Evolutionary conservation across 2,888 invertebrate species (phyloP), one percentile per base, ranked within the genome.

Genomic region (Latheticus oryzae): DNA sequence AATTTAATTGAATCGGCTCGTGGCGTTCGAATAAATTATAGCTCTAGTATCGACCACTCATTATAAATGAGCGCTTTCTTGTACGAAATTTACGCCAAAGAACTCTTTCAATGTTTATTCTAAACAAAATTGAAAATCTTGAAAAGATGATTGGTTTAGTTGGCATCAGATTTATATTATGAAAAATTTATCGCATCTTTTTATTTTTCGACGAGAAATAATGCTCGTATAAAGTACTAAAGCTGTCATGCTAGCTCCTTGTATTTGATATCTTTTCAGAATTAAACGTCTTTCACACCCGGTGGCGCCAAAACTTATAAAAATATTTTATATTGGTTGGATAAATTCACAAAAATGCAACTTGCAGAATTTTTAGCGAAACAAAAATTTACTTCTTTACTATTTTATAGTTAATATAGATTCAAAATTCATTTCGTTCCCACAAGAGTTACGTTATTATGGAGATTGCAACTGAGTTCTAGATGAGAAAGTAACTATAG

Each of bases 1-100:
- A 67, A 70, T 74, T 73, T 74, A 74, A 74, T 74, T 73, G 74
- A 75, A 75, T 73, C 70, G 71, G 68, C 65, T 72, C 67, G 68
- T 60, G 62, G 63, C 65, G 28, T 35, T 45, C 59, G 73, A 73
- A 74, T 75, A 74, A 73, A 73, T 74, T 73, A 72, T 67, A 56
- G 55, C 16, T 53, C 54, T 56, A 59, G 54, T 65, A 68, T 67
- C 65, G 63, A 64, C 45, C 52, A 53, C 61, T 65, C 61, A 62
- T 65, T 67, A 71, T 70, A 71, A 68, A 72, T 70, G 64, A 65
- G 64, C 58, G 58, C n/a, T 53, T 56, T 56, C 57, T 43, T 61
- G 33, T 32, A 38, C 23, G 19, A 51, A 53, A 53, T 28, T 19
- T 45, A 15, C n/a, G n/a, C 35, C 12, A 33, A 28, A 28, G 42